These are phyloP conservation scores for Prenolepis imparis DNA, from an alignment of 2,888 invertebrate genomes.

Conservation along the genomic window DNA sequence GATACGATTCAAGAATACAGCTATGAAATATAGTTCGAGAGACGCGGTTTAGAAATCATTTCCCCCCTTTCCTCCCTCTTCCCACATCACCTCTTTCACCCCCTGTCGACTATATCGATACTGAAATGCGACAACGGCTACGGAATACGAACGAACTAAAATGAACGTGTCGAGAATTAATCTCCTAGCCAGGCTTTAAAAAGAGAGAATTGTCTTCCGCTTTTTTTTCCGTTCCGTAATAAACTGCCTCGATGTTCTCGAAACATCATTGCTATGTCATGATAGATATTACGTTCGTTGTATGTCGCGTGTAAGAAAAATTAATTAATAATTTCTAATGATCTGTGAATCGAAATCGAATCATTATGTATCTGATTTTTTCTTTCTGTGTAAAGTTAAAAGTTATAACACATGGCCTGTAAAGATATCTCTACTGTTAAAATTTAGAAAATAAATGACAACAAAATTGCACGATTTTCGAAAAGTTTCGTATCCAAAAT, in stretches of 20 bases:
- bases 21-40: conserved; percentile 65
- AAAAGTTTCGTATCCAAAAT: not conserved
- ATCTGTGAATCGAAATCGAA: not conserved
- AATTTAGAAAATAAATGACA: not conserved
- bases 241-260: not conserved
- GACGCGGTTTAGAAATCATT: conserved; percentile 55
- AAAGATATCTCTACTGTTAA: not conserved
- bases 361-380: not conserved
- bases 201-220: conserved; percentile 44
- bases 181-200: conserved; percentile 13
- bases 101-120: conserved; percentile 36
- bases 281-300: not conserved
- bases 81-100: too few species aligned
- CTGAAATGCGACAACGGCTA: conserved; percentile 39
- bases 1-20: conserved; percentile 65
- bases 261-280: not conserved
- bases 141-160: conserved; percentile 51
- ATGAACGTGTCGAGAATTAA: conserved; percentile 56
- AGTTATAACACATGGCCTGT: not conserved
- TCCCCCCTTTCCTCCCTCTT: conserved; percentile 26
- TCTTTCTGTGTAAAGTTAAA: not conserved
- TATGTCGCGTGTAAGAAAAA: not conserved
- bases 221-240: conserved; percentile 1
- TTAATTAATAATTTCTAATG: not conserved
- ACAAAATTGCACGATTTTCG: not conserved